Evolutionary conservation across 2,888 invertebrate genomes (phyloP), one percentile per base, ranked within the genome.

Genomic region (Eledona agricola): DNA sequence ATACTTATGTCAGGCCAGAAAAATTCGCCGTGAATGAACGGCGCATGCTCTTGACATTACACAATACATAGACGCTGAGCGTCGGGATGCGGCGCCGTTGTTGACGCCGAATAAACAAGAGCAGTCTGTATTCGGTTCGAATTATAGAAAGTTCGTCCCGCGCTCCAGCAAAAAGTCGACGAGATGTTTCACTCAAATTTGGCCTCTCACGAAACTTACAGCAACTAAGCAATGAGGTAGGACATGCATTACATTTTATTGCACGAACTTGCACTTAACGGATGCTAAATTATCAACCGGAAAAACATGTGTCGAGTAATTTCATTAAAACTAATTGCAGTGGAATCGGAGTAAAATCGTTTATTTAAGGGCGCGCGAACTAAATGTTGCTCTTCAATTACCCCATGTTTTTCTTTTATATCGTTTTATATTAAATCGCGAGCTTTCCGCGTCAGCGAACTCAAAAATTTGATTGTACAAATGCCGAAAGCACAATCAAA

Each of bases 21-120:
- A 47, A 47, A 37, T 37, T 47, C 29, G 26, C 20, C 37, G 37
- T 50, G 23, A 19, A 25, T 40, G 7, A 4, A 42, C 25, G 15
- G 49, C 54, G 54, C 54, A 54, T 54, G 54, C 54, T 7, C 54
- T 29, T 22, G 11, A 22, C 35, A 54, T 54, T 47, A 49, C 49
- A 54, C 54, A 54, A 54, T 49, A 54, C 43, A 54, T 49, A 54
- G 49, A 54, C 49, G 54, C 23, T 42, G 46, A 54, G 54, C 54
- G 49, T 54, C 54, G 54, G 23, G 49, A 54, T 54, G 54, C 54
- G 54, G 54, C 54, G 54, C 54, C 54, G 54, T 49, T 42, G 54
- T 54, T 54, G 54, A 54, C 43, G 54, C 49, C 54, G 54, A 54
- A 43, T 54, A 54, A 54, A 54, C 54, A 54, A 49, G 54, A 54